These are phyloP conservation scores for Reticulitermes speratus DNA, from an alignment of 1,140 invertebrate species.

Conservation along the genomic window DNA sequence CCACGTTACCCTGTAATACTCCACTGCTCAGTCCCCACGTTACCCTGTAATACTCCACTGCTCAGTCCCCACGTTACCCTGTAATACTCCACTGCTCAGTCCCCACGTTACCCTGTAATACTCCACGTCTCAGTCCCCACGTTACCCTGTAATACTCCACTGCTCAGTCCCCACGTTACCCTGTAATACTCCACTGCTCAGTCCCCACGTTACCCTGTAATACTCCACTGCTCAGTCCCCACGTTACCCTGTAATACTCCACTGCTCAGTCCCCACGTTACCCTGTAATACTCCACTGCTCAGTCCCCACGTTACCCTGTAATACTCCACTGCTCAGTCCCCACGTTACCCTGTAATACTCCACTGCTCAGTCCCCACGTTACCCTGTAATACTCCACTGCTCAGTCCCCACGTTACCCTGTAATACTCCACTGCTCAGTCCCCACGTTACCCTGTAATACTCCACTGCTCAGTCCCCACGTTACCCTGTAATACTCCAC, in stretches of 20 bases:
- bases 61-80: slow-evolving; percentile 54
- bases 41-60: slow-evolving; percentile 89
- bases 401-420: slow-evolving; percentile 54
- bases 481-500: slow-evolving; percentile 85
- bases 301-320: slow-evolving; percentile 57
- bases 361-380: slow-evolving; percentile 57
- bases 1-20: slow-evolving; percentile 76
- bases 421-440: slow-evolving; percentile 86
- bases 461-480: slow-evolving; percentile 64
- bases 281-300: slow-evolving; percentile 90
- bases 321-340: slow-evolving; percentile 81
- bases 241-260: slow-evolving; percentile 80
- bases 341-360: slow-evolving; percentile 76
- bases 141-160: slow-evolving; percentile 85
- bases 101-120: slow-evolving; percentile 70
- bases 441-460: slow-evolving; percentile 70
- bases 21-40: slow-evolving; percentile 57
- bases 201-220: slow-evolving; percentile 61
- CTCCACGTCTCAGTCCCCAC: slow-evolving; percentile 62
- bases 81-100: slow-evolving; percentile 86
- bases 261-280: slow-evolving; percentile 56
- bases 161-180: slow-evolving; percentile 47
- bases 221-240: slow-evolving; percentile 76
- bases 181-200: slow-evolving; percentile 91
- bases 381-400: slow-evolving; percentile 89